These are phyloP conservation scores for Ciconia boyciana DNA, from an alignment of 2,113 vertebrate genomes.

Conservation along the genomic window DNA sequence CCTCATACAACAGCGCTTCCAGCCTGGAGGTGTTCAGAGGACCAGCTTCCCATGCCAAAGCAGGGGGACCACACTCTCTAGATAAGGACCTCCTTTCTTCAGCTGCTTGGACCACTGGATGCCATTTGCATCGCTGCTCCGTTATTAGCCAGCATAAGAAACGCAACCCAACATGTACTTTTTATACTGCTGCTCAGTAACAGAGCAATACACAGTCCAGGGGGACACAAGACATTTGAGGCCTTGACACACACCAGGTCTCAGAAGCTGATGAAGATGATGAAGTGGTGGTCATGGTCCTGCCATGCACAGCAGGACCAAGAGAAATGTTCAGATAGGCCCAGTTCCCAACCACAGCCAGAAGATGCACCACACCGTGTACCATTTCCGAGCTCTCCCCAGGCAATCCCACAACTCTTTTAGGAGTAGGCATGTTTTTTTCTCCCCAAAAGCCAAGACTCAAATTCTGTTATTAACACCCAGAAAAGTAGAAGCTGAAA, in stretches of 20 bases:
- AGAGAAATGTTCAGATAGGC: neutral
- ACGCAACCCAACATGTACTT: fast-evolving
- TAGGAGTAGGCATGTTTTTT: neutral
- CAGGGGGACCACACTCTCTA: neutral
- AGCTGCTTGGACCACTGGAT: neutral
- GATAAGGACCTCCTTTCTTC: neutral
- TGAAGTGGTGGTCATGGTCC: neutral
- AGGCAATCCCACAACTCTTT: neutral
- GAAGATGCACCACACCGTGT: neutral
- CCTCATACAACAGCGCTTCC: neutral
- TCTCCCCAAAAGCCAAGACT: neutral
- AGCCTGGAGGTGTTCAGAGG: neutral
- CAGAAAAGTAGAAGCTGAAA: neutral
- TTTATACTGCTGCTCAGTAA: neutral
- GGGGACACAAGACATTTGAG: neutral
- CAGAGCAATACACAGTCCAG: fast-evolving
- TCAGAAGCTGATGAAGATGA: neutral
- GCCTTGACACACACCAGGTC: neutral
- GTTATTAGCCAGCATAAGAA: neutral
- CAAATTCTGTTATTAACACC: neutral
- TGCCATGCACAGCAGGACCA: neutral
- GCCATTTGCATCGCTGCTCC: fast-evolving
- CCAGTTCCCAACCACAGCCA: neutral
- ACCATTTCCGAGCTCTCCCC: neutral
- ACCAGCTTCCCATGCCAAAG: neutral